Conservation (phyloP, 2,113 vertebrate genomes). For the Cacatua alba region DNA sequence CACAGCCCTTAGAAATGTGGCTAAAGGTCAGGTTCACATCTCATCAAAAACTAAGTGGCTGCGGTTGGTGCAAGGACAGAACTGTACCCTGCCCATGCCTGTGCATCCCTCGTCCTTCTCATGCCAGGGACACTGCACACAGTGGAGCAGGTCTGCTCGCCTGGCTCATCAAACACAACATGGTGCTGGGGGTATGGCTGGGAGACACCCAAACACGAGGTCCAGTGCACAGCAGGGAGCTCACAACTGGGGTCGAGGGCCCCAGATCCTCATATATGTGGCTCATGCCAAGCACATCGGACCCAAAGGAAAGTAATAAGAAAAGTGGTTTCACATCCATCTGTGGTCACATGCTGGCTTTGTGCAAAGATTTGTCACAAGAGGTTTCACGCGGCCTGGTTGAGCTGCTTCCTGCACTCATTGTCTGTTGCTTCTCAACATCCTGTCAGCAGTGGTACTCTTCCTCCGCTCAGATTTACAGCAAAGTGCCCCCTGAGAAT, state of each 20-base stretch:
- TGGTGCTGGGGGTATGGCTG: neutral
- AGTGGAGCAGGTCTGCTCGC: accelerated
- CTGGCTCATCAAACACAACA: neutral
- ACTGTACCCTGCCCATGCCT: neutral
- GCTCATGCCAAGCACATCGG: neutral
- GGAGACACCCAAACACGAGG: neutral
- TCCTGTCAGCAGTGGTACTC: neutral
- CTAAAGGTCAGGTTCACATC: neutral
- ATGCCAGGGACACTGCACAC: accelerated
- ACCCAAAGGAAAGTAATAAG: neutral
- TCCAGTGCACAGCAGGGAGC: neutral
- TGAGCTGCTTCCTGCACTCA: neutral
- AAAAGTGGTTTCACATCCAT: neutral
- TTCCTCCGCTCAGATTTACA: neutral
- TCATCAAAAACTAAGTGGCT: accelerated
- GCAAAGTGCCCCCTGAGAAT: neutral
- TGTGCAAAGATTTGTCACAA: neutral
- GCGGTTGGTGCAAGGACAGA: neutral
- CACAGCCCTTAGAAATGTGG: neutral
- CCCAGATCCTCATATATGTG: neutral
- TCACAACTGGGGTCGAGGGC: neutral
- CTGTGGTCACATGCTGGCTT: accelerated
- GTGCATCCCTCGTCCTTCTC: neutral
- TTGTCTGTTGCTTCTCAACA: neutral
- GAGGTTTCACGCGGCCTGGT: accelerated